Evolutionary conservation across 2,113 vertebrate species (phyloP).

Genomic region (Periophthalmus modestus): DNA sequence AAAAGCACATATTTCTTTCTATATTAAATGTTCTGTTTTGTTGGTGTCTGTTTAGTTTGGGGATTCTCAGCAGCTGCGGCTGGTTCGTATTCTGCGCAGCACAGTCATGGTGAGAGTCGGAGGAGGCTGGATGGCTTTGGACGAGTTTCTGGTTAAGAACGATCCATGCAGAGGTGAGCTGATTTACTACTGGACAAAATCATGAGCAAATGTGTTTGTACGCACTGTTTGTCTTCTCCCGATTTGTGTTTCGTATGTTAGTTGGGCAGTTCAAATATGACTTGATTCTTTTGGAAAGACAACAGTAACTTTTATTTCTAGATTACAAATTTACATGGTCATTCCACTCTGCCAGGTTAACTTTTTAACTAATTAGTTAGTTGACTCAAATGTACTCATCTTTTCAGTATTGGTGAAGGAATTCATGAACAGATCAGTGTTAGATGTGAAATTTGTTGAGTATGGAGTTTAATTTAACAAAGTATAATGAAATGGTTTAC

Average conservation of each 20-base stretch:
- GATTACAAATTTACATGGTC: too few relatives aligned
- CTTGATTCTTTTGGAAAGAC: too few relatives aligned
- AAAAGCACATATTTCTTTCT: not conserved
- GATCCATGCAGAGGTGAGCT: constrained; percentile 96
- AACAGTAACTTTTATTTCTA: not conserved
- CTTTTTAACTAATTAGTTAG: too few relatives aligned
- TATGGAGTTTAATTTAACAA: not conserved
- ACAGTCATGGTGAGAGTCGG: constrained; percentile 98
- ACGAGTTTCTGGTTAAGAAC: constrained; percentile 97
- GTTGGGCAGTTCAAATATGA: not conserved
- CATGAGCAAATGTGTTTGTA: not conserved
- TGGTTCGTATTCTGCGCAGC: constrained; percentile 96
- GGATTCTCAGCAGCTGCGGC: constrained; percentile 97
- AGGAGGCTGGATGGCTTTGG: constrained; percentile 98
- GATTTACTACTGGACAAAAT: not conserved
- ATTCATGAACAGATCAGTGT: too few relatives aligned
- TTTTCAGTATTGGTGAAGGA: too few relatives aligned
- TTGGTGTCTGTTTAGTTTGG: constrained; percentile 82
- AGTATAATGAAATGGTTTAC: too few relatives aligned
- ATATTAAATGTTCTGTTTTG: not conserved
- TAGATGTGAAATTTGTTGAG: not conserved
- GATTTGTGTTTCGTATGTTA: not conserved
- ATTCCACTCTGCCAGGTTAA: too few relatives aligned
- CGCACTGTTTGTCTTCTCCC: not conserved
- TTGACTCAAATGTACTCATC: too few relatives aligned